phyloP scores from a whole-genome alignment of 37 sponge, comb jelly and placozoan species.

The Theonella swinhoei region DNA sequence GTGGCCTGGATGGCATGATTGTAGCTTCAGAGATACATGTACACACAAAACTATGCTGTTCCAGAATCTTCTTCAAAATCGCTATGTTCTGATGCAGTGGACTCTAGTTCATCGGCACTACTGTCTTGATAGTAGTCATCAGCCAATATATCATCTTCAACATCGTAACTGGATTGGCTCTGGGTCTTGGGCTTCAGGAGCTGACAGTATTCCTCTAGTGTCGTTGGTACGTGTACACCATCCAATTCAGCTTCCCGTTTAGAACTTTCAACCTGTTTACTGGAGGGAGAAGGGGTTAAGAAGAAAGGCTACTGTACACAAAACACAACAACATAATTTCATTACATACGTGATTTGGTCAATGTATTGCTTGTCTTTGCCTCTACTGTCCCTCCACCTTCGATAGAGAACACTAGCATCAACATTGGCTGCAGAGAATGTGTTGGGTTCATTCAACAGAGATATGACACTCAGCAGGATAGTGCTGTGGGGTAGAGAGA shows the following conservation, averaged over 20 bases:
- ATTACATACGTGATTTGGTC: constrained; percentile 76
- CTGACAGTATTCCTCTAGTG: constrained; percentile 82
- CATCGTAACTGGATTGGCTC: constrained; percentile 43
- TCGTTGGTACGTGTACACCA: constrained; percentile 86
- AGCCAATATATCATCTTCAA: constrained; percentile 63
- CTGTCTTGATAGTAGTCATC: constrained; percentile 81
- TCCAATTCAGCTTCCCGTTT: constrained; percentile 86
- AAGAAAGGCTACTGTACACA: background rate
- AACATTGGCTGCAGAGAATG: constrained; percentile 97
- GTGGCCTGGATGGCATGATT: background rate
- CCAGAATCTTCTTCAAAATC: constrained; percentile 60
- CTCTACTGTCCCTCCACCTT: constrained; percentile 88
- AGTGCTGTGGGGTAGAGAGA: constrained; percentile 62
- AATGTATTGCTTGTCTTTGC: constrained; percentile 88
- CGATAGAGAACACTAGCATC: constrained; percentile 99
- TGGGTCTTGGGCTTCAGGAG: constrained; percentile 24
- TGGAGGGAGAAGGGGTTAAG: constrained; percentile 19
- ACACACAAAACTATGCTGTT: constrained; percentile 26
- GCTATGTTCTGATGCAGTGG: background rate
- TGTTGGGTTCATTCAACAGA: constrained; percentile 97
- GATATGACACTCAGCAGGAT: constrained; percentile 95
- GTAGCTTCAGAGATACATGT: background rate
- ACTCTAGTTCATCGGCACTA: constrained; percentile 55
- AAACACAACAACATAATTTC: background rate
- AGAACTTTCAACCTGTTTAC: constrained; percentile 91